Percentiles rank a stretch among this genome's conserved stretches.
Evolutionary conservation across 2,113 vertebrate species (phyloP).

Genomic region (Sapayoa aenigma): DNA sequence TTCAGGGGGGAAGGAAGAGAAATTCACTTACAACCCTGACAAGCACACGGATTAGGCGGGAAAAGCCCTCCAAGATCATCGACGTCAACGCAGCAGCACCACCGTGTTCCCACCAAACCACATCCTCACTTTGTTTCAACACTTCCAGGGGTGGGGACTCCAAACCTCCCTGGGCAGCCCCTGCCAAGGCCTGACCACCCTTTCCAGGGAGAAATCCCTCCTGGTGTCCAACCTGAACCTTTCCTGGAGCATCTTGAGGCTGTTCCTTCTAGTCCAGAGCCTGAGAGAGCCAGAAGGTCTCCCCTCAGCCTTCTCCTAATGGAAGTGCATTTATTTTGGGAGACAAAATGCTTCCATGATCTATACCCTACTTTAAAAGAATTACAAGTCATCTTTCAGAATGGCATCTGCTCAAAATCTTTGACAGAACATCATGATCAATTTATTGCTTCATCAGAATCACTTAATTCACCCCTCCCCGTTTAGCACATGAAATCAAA

Average conservation of each 20-base stretch:
- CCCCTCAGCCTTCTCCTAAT: not conserved
- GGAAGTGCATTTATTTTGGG: not conserved
- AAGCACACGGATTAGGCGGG: not conserved
- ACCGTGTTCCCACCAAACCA: not conserved
- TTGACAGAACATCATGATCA: not conserved
- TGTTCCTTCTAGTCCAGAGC: not conserved
- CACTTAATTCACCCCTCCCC: not conserved
- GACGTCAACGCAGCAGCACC: not conserved
- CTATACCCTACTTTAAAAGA: not conserved
- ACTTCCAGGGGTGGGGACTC: not conserved
- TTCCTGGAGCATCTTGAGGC: not conserved
- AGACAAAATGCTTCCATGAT: not conserved
- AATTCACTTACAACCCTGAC: not conserved
- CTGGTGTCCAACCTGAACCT: not conserved
- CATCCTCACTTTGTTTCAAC: not conserved
- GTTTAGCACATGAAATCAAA: not conserved
- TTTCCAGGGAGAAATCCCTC: not conserved
- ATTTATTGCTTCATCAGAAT: not conserved
- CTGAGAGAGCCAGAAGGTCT: not conserved
- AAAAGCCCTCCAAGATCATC: not conserved
- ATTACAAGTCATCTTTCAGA: not conserved
- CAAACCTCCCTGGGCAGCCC: not conserved
- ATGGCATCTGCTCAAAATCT: not conserved
- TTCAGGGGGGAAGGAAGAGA: not conserved
- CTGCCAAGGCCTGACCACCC: not conserved